These are phyloP conservation scores for Gulo gulo DNA, from an alignment of 2,113 vertebrate genomes.

Conservation along the genomic window DNA sequence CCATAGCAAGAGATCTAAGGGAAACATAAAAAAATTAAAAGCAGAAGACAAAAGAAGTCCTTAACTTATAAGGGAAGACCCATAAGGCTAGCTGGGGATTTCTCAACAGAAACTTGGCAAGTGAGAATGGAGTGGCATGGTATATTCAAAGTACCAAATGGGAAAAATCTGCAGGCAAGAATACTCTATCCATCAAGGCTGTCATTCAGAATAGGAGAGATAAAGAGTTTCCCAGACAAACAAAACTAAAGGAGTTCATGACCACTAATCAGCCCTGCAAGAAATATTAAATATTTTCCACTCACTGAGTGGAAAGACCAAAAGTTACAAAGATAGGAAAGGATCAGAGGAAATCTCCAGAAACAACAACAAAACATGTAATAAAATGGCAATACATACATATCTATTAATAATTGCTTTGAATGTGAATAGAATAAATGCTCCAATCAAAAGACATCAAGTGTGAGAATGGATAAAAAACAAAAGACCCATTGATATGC, in stretches of 20 bases:
- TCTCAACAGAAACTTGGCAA: not conserved
- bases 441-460: not conserved
- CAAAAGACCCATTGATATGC: not conserved
- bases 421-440: not conserved
- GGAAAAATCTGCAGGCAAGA: not conserved
- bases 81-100: not conserved
- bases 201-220: not conserved
- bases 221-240: not conserved
- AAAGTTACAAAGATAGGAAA: not conserved
- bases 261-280: not conserved
- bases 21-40: not conserved
- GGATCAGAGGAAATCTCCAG: not conserved
- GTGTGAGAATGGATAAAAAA: not conserved
- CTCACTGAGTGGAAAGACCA: not conserved
- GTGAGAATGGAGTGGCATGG: not conserved
- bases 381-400: not conserved
- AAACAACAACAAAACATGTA: not conserved
- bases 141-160: not conserved
- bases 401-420: not conserved
- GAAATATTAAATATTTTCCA: not conserved
- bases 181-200: not conserved
- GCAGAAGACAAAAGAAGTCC: not conserved
- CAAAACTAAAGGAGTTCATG: not conserved
- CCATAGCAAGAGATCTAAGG: not conserved
- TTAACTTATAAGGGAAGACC: not conserved